A percentile compares a stretch with the other conserved stretches of the same genome.
These are phyloP conservation scores for Aleiodes testaceus DNA, from an alignment of 2,888 invertebrate genomes.

Conservation along the genomic window DNA sequence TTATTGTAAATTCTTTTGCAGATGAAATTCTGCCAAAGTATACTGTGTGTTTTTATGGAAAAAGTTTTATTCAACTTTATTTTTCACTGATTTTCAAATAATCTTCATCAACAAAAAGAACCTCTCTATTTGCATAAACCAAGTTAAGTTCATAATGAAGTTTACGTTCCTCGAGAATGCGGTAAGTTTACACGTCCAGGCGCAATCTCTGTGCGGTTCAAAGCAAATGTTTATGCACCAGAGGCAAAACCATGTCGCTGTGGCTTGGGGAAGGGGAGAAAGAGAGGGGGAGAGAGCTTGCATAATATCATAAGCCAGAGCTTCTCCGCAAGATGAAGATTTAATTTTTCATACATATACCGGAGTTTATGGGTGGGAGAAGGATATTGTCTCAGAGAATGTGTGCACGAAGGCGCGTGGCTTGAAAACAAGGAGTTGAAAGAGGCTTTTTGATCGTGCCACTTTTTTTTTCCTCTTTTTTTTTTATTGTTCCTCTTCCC, in stretches of 20 bases:
- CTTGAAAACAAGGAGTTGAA: background rate
- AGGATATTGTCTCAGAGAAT: slow-evolving; percentile 24
- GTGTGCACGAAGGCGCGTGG: background rate
- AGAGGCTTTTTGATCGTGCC: slow-evolving; percentile 37
- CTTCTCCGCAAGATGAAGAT: slow-evolving; percentile 32
- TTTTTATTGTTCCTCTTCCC: slow-evolving; percentile 34
- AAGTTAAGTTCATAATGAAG: slow-evolving; percentile 26
- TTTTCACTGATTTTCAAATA: background rate
- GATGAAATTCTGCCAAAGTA: background rate
- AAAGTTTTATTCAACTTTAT: background rate
- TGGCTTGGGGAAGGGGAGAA: background rate
- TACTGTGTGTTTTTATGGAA: background rate
- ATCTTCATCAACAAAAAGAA: background rate
- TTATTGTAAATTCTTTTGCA: too few species aligned
- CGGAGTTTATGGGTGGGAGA: background rate
- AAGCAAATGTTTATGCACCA: slow-evolving; percentile 27
- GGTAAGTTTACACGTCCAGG: slow-evolving; percentile 20
- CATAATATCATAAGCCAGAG: slow-evolving; percentile 8
- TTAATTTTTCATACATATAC: slow-evolving; percentile 40
- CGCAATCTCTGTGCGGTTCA: slow-evolving; percentile 29
- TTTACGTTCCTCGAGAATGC: slow-evolving; percentile 24
- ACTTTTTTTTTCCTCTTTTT: slow-evolving; percentile 36
- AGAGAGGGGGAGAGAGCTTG: slow-evolving; percentile 4
- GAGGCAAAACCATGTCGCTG: slow-evolving; percentile 22
- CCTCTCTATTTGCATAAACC: slow-evolving; percentile 1